Percentiles rank a stretch among this genome's conserved stretches.
Conservation (phyloP, 2,113 vertebrate species). For the Papio anubis region DNA sequence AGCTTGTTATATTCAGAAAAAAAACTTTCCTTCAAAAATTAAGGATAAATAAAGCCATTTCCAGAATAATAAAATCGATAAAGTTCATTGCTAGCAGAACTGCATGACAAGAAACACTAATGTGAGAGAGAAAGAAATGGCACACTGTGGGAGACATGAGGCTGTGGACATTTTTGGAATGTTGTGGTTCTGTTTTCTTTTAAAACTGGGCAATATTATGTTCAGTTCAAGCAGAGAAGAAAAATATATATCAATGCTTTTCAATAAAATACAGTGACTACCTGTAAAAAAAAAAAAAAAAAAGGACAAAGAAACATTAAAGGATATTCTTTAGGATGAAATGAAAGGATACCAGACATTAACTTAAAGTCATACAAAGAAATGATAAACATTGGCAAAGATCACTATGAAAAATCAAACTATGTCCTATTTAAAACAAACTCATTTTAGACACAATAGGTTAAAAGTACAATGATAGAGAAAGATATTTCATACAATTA, state of each 20-base stretch:
- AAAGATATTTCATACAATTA: not conserved
- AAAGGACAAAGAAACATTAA: not conserved
- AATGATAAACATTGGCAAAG: not conserved
- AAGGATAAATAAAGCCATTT: not conserved
- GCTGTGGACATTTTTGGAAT: slow-evolving; percentile 63
- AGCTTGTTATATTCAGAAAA: not conserved
- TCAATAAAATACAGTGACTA: slow-evolving; percentile 85
- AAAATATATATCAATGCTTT: slow-evolving; percentile 84
- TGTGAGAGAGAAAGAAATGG: not conserved
- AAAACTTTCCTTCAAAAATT: not conserved
- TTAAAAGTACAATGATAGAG: not conserved
- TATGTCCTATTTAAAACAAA: not conserved
- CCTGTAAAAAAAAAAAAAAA: slow-evolving; percentile 41
- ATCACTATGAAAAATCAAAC: not conserved
- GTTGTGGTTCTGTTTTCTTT: slow-evolving; percentile 55
- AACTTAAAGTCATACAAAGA: not conserved
- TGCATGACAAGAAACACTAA: not conserved
- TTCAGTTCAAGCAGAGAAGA: slow-evolving; percentile 85
- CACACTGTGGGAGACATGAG: not conserved
- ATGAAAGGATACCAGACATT: not conserved
- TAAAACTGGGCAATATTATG: slow-evolving; percentile 81
- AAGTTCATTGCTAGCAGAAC: not conserved
- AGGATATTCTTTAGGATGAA: not conserved
- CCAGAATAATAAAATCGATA: not conserved
- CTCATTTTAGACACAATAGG: not conserved